Base-by-base conservation (phyloP, 2,888 invertebrate species). In the Caradrina kadenii region DNA sequence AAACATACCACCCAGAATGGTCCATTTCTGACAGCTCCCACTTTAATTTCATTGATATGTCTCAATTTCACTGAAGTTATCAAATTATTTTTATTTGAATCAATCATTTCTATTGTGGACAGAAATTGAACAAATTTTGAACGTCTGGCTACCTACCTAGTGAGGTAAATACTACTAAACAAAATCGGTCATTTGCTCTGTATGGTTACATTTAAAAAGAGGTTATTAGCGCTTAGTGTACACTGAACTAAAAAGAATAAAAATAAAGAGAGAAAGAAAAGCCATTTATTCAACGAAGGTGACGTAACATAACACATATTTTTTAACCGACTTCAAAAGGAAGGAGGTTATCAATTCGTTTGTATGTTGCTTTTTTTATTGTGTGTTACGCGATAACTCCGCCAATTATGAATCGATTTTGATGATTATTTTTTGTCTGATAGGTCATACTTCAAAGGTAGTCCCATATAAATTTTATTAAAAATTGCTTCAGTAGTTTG, bases 1-100 rank as follows among this genome's bases (percentile, higher is more conserved):
- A 26, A 17, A 74, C 73, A 13, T 68, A 73, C 74, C 76, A 76
- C 76, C 74, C 74, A 75, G 45, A 75, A 75, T 11, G 76, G 70
- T 53, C 74, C 76, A 49, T 55, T 76, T 15, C 76, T 60, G 0
- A 76, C 60, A 0, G 76, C 76, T 2, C 76, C 76, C 13, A 76
- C 76, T 53, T 70, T 70, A 8, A 61, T 63, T 42, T 75, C 74
- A 42, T 74, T 63, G 0, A 76, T 15, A 42, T 76, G 63, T 42
- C 22, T 52, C 5, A 74, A 42, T 22, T 70, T 63, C 4, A 76
- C 22, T 8, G 70, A n/a, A 31, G 13, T 60, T 22, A 70, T 61
- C 49, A 75, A 63, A 21, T 74, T 75, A 58, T 68, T 58, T 15
- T 52, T 10, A 15, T 45, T 53, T 7, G 45, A 31, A 35, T 53